phyloP scores from a whole-genome alignment of 2,888 invertebrate species.

The Caradrina clavipalpis region DNA sequence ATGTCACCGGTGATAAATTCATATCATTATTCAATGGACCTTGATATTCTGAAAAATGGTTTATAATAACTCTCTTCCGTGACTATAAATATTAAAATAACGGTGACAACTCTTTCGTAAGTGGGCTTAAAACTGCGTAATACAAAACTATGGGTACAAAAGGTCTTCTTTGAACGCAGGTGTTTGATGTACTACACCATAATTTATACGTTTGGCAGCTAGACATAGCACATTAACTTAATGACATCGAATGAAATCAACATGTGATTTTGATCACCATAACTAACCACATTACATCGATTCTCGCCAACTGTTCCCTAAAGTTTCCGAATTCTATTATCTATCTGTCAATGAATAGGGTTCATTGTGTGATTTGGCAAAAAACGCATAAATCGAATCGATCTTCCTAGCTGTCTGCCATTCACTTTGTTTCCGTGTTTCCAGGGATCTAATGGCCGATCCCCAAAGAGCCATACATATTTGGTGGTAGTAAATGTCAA shows the following conservation, averaged over 20 bases:
- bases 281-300: slow-evolving; percentile 88
- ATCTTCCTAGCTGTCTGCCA: slow-evolving; percentile 86
- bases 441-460: slow-evolving; percentile 77
- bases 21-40: slow-evolving; percentile 50
- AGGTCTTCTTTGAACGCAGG: slow-evolving; percentile 42
- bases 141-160: slow-evolving; percentile 30
- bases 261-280: slow-evolving; percentile 90
- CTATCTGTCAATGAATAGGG: slow-evolving; percentile 89
- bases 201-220: slow-evolving; percentile 52
- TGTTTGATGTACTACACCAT: slow-evolving; percentile 50
- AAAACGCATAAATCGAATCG: slow-evolving; percentile 90
- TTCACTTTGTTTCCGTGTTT: slow-evolving; percentile 80
- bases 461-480: slow-evolving; percentile 87
- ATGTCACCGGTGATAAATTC: slow-evolving; percentile 52
- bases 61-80: slow-evolving; percentile 50
- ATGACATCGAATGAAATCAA: slow-evolving; percentile 77
- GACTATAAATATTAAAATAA: slow-evolving; percentile 51
- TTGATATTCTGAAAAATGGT: slow-evolving; percentile 46
- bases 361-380: slow-evolving; percentile 84
- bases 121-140: slow-evolving; percentile 38
- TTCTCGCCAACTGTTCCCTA: slow-evolving; percentile 86
- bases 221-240: slow-evolving; percentile 67
- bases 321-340: slow-evolving; percentile 81
- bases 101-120: slow-evolving; percentile 53
- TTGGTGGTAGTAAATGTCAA: slow-evolving; percentile 85